phyloP scores from a whole-genome alignment of 2,797 vertebrate species.

The Tenualosa thibaudeaui region DNA sequence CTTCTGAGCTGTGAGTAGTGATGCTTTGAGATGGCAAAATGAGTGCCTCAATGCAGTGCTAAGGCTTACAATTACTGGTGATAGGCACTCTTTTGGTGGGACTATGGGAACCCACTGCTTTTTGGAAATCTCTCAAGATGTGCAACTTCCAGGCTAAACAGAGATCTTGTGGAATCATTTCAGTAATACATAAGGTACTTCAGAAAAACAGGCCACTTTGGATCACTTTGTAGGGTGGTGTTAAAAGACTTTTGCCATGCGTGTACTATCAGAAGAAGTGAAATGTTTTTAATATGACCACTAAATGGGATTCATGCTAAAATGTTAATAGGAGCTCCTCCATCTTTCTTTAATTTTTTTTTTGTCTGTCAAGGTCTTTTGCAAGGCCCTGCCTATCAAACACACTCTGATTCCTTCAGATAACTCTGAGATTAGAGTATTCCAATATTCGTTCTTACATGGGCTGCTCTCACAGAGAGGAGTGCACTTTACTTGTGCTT shows the following conservation, averaged over 20 bases:
- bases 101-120: neutral
- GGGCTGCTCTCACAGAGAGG: constrained; percentile 38
- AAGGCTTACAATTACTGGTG: constrained; percentile 10
- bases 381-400: constrained; percentile 55
- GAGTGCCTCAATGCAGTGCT: neutral
- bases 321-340: constrained; percentile 38
- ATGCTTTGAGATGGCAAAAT: constrained; percentile 7
- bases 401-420: constrained; percentile 59
- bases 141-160: constrained; percentile 18
- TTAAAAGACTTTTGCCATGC: neutral
- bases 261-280: neutral
- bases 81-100: neutral
- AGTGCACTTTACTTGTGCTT: constrained; percentile 55
- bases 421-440: constrained; percentile 55
- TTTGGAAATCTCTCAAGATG: constrained; percentile 23
- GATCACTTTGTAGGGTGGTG: neutral
- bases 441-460: constrained; percentile 24
- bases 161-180: constrained; percentile 42
- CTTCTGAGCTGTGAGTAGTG: neutral
- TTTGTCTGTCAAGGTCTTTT: constrained; percentile 42
- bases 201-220: constrained; percentile 25
- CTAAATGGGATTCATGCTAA: constrained; percentile 41
- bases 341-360: constrained; percentile 12
- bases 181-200: constrained; percentile 14
- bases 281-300: neutral